Evolutionary conservation across 2,113 vertebrate genomes (phyloP), one percentile per base, ranked within the genome.

Genomic region (Lipophrys pholis): DNA sequence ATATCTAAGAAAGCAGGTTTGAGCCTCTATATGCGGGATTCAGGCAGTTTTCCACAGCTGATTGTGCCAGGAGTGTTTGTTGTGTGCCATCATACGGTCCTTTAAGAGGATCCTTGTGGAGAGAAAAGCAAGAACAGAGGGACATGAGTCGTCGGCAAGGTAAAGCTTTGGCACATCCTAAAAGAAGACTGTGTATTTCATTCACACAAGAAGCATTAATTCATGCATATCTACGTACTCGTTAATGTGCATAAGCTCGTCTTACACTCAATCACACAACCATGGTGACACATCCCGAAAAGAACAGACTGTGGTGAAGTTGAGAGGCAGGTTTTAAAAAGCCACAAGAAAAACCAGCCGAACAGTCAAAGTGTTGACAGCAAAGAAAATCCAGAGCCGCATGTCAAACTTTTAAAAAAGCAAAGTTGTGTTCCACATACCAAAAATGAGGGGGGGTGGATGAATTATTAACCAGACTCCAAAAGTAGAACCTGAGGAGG

Each of bases 401-500:
- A 16, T 38, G 8, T 57, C 6, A 61, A 90, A 87, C 66, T 78
- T 90, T 88, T 36, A 45, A 63, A 75, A 69, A 73, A 53, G 39
- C 69, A 85, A 91, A 90, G 67, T 84, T 83, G 48, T 55, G 66
- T 76, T 65, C 61, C 51, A 45, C 45, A 73, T 49, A 73, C 50
- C 12, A 72, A 73, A 64, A 78, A 63, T 75, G 56, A 73, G 59
- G 66, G 50, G 36, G 40, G 77, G 30, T 43, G 41, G 61, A 68
- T 90, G 62, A 90, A 91, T 92, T 60, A 89, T 90, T 86, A n/a
- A 92, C 75, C 21, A 1, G 43, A 73, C 54, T 80, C 81, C 66
- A 41, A 74, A 78, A 70, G 77, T 76, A 67, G 41, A 77, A 21
- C 14, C 9, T n/a, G 6, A 48, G 48, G 74, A 78, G 67, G 46